These are phyloP conservation scores for Orbicella faveolata DNA, from an alignment of 64 coral and sea anemone genomes.

Conservation along the genomic window DNA sequence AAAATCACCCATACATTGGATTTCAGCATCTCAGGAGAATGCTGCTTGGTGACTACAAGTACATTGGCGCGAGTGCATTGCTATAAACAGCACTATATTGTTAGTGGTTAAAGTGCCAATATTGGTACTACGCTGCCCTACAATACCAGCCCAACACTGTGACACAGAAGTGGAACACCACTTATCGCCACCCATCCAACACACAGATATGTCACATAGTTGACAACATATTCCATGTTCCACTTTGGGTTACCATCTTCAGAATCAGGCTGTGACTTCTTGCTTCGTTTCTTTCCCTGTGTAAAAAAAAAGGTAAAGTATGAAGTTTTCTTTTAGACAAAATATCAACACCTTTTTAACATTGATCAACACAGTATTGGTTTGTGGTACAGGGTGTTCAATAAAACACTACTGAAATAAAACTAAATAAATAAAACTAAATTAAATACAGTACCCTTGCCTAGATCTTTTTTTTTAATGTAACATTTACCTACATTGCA, in stretches of 20 bases:
- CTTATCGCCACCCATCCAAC: slow-evolving; percentile 85
- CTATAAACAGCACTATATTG: not conserved
- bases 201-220: slow-evolving; percentile 79
- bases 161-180: slow-evolving; percentile 65
- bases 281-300: slow-evolving; percentile 58
- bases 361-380: too few species aligned
- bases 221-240: slow-evolving; percentile 73
- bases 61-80: not conserved
- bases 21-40: too few species aligned
- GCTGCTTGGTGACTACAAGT: too few species aligned
- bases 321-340: not conserved
- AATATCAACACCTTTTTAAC: not conserved
- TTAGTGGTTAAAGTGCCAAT: not conserved
- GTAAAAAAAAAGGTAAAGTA: not conserved
- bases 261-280: slow-evolving; percentile 56
- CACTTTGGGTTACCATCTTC: slow-evolving; percentile 54
- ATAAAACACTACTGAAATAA: too few species aligned
- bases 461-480: too few species aligned
- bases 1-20: too few species aligned
- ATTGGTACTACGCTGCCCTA: slow-evolving; percentile 21
- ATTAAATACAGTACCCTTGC: too few species aligned
- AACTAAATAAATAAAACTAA: too few species aligned
- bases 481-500: too few species aligned
- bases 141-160: slow-evolving; percentile 70
- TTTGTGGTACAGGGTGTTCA: too few species aligned